Base-by-base conservation (phyloP, 2,797 vertebrate genomes). In the Pantherophis alleghaniensis region DNA sequence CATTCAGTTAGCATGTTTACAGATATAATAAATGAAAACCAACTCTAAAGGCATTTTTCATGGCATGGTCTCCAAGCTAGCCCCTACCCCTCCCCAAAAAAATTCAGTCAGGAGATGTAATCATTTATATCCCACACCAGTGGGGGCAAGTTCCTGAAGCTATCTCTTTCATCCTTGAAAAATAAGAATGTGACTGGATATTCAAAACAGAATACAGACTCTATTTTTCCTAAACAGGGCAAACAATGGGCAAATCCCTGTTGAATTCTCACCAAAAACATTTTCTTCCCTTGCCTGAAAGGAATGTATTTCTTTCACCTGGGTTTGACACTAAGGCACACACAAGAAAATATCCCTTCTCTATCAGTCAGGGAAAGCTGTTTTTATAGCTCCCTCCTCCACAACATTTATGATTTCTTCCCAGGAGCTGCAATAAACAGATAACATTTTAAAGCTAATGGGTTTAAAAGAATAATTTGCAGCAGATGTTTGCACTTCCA, bases 391-490 rank as follows among this genome's bases (percentile, higher is more conserved):
- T 55, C 1, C 57, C 0, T 5, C 56, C 69, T 22, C 37, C 37
- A 47, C 37, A 22, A 2, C 53, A 90, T 91, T 42, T 88, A 51
- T 53, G 86, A 93, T 96, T 96, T 95, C 90, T 95, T 95, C 63
- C 88, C 59, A 95, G 91, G 90, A 96, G 91, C 61, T 94, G 90
- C 92, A 95, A 20, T 91, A 94, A 87, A 18, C 11, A 96, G 91
- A 95, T 86, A 91, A 53, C 56, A 91, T 96, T 69, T 92, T 93
- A 79, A 94, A 94, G 91, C 5, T 5, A 94, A 95, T 96, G 96
- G 91, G 95, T 97, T 97, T 90, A 0, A 94, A 93, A 92, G 66
- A 95, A 96, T 87, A 0, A 93, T 95, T 97, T 97, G 66, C 10
- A 92, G 74, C 89, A 96, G 88, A 94, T 96, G 91, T 13, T 95